Base-by-base conservation (phyloP, 2,797 vertebrate species). In the Tarsius wallacei region DNA sequence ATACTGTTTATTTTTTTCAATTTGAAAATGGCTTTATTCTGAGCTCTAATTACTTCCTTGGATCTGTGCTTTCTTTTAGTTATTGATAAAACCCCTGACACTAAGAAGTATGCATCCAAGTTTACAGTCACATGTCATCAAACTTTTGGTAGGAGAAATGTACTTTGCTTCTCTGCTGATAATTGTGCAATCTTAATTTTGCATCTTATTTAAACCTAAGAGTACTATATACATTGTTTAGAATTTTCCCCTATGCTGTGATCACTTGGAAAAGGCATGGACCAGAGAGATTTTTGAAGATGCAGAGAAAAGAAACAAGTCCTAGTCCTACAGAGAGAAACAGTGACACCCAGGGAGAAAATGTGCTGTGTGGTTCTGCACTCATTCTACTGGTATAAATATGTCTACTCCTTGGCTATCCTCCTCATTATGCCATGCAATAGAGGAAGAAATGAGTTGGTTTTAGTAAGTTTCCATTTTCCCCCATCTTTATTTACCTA, bases 1-100 rank as follows among this genome's bases (percentile, higher is more conserved):
- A 78, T 95, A 86, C n/a, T 90, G 53, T 71, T 90, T 94, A 10
- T 76, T 87, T 89, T 97, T 89, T 59, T 3, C 9, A 84, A 87
- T 91, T 80, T 87, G 59, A 90, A 95, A 96, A 94, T 93, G 92
- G 24, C 70, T 94, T 94, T 85, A 49, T 31, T 86, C 26, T 94
- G 86, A 96, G 89, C 70, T 96, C 19, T 96, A 89, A 70, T 93
- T 78, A 42, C 55, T 96, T 94, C 49, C 16, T 49, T 94, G 90
- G 78, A 82, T 90, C 76, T 81, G 59, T 88, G 42, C 17, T 93
- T 97, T 93, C 47, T 74, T 90, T 91, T 83, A 76, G 47, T 87
- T 93, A 66, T 51, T 91, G 89, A 96, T 97, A 95, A 93, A 96
- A 93, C 15, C 84, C 13, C 53, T 88, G 61, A 71, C 33, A 51